These are phyloP conservation scores for Acronicta leporina DNA, from an alignment of 2,888 invertebrate genomes.

Conservation along the genomic window DNA sequence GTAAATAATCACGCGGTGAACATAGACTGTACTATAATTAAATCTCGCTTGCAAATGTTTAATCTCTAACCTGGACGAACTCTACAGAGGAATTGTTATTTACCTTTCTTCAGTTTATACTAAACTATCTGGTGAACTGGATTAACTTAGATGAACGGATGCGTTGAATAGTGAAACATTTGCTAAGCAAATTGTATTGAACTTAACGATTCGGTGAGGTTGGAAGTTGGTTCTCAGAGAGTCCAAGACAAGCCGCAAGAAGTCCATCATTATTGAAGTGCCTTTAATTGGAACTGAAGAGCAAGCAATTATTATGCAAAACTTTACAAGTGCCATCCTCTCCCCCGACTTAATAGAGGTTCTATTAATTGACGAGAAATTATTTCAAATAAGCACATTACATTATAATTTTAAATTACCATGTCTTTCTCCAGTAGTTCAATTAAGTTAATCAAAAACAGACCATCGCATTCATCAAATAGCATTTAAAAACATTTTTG, in stretches of 20 bases:
- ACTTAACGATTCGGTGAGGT: slow-evolving; percentile 45
- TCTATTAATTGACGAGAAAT: slow-evolving; percentile 71
- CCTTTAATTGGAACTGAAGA: slow-evolving; percentile 79
- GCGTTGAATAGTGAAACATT: slow-evolving; percentile 34
- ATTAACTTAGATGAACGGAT: slow-evolving; percentile 3
- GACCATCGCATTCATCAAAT: slow-evolving; percentile 10
- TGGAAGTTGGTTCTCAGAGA: slow-evolving; percentile 49
- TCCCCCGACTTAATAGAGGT: slow-evolving; percentile 69
- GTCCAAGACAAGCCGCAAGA: slow-evolving; percentile 63
- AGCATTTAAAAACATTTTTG: slow-evolving; percentile 15
- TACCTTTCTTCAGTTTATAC: slow-evolving; percentile 11
- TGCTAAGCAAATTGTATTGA: slow-evolving; percentile 58
- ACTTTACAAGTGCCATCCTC: slow-evolving; percentile 75
- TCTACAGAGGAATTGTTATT: slow-evolving; percentile 18
- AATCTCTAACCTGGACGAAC: background rate
- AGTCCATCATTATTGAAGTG: slow-evolving; percentile 73
- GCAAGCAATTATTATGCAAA: slow-evolving; percentile 83
- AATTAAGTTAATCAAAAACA: slow-evolving; percentile 16
- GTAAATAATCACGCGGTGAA: too few species aligned
- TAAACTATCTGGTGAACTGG: slow-evolving; percentile 14
- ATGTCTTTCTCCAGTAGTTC: slow-evolving; percentile 9
- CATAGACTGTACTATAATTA: too few species aligned
- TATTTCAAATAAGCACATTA: slow-evolving; percentile 56
- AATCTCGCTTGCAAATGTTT: too few species aligned
- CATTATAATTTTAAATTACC: slow-evolving; percentile 51